Conservation (phyloP, 2,797 vertebrate genomes). For the Loriculus beryllinus region DNA sequence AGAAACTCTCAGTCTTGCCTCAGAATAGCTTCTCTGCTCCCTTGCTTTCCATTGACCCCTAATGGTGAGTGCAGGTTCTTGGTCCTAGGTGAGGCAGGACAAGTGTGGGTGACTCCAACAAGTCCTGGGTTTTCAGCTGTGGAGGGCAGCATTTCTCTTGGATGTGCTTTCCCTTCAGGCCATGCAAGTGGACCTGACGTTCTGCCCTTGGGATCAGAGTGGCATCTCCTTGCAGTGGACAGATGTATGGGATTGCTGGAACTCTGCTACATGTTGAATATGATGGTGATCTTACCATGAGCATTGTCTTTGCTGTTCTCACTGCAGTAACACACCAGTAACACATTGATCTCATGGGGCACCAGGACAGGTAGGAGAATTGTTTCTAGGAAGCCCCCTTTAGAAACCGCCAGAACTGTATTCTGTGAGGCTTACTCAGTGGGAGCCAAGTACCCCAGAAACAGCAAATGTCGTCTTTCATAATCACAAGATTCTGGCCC, state of each 20-base stretch:
- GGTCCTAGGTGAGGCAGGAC: background rate
- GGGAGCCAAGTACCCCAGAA: background rate
- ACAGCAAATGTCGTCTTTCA: background rate
- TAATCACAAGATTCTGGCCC: background rate
- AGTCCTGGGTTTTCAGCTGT: background rate
- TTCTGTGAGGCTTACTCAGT: background rate
- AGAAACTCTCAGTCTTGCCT: background rate
- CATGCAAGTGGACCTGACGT: rapidly evolving
- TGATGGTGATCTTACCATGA: background rate
- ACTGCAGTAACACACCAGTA: background rate
- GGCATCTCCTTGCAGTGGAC: background rate
- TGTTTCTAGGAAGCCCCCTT: background rate
- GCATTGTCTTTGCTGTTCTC: background rate
- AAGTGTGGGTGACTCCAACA: background rate
- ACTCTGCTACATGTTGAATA: background rate
- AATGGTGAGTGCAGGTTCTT: background rate
- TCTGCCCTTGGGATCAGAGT: background rate
- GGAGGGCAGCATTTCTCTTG: background rate
- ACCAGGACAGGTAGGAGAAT: background rate
- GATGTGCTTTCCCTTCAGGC: background rate
- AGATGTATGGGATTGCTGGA: background rate
- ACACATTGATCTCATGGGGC: background rate
- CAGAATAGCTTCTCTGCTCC: background rate
- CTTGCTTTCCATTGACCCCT: background rate
- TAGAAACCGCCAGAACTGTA: background rate